Evolutionary conservation across 2,113 vertebrate genomes (phyloP), one percentile per base, ranked within the genome.

Genomic region (Oenanthe melanoleuca): DNA sequence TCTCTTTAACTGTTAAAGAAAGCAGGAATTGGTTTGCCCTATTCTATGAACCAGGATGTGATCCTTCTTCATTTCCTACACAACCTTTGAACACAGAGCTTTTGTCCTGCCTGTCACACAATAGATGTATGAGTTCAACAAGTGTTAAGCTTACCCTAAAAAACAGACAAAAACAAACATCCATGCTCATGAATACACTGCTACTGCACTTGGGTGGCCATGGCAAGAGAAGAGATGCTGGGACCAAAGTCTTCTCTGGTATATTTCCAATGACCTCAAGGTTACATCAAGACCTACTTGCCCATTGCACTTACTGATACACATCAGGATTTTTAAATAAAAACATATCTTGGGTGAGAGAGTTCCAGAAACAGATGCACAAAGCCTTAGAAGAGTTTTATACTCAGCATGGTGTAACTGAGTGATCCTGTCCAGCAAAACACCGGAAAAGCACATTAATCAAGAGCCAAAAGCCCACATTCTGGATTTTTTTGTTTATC

Each of bases 351-450:
- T 86, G 88, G 83, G 83, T 92, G 85, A 92, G 57, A 80, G 67
- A 94, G 74, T 81, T 95, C 79, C 87, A 94, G 81, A 94, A 95
- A 87, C 92, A 97, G 86, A 91, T 95, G 89, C 64, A 84, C 59
- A 89, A 86, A 94, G 60, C 20, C 34, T 55, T 89, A 81, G 59
- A 85, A 86, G 23, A 37, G 49, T 78, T 94, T 84, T 88, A 42
- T 91, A 86, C 60, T 75, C 63, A 74, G 83, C 61, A 61, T 77
- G 87, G 77, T 55, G 57, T 40, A 80, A 94, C 61, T 1, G 1
- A 96, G 21, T 63, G 56, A 94, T 94, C 52, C 80, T 84, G 84
- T 87, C 91, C 87, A 96, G 91, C 53, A 92, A 92, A 95, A 57
- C 74, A 71, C 86, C 8, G 7, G 81, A 91, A 95, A 92, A 93